phyloP scores from a whole-genome alignment of 2,888 invertebrate species.

The Melieria crassipennis region DNA sequence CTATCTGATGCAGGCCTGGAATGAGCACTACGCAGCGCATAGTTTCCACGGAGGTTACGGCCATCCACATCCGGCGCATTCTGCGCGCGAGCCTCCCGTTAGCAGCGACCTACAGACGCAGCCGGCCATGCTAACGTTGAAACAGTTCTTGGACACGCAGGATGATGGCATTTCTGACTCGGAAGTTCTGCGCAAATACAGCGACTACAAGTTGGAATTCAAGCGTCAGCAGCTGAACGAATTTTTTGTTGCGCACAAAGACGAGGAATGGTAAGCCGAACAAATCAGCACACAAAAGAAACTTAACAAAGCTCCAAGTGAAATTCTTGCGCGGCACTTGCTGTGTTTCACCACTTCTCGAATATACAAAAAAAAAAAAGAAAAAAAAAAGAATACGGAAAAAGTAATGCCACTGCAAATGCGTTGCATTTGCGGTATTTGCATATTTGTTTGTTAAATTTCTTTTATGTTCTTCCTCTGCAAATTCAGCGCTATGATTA shows the following conservation, averaged over 20 bases:
- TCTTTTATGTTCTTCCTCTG: too few relatives aligned
- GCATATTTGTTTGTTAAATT: too few relatives aligned
- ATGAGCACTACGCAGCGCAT: slow-evolving; percentile 62
- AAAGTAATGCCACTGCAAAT: too few relatives aligned
- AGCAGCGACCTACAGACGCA: slow-evolving; percentile 74
- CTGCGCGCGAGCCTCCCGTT: slow-evolving; percentile 49
- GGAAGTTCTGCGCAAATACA: slow-evolving; percentile 95
- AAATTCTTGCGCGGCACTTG: too few relatives aligned
- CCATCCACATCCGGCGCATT: slow-evolving; percentile 43
- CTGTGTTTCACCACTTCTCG: too few relatives aligned
- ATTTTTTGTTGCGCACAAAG: slow-evolving; percentile 98
- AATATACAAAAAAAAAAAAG: too few relatives aligned
- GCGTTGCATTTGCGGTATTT: too few relatives aligned
- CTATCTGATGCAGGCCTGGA: slow-evolving; percentile 64
- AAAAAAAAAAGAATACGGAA: too few relatives aligned
- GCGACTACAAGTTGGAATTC: slow-evolving; percentile 98
- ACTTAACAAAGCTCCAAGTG: slow-evolving; percentile 26
- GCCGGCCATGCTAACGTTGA: slow-evolving; percentile 96
- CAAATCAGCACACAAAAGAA: slow-evolving; percentile 27
- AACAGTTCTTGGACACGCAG: slow-evolving; percentile 94
- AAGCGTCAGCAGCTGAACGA: slow-evolving; percentile 96
- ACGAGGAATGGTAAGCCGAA: slow-evolving; percentile 95
- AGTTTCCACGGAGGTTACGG: slow-evolving; percentile 56
- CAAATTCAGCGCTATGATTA: too few relatives aligned
- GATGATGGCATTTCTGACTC: slow-evolving; percentile 98